Evolutionary conservation across 1,140 invertebrate genomes (phyloP).

Genomic region (Pachyrhynchus sulphureomaculatus): DNA sequence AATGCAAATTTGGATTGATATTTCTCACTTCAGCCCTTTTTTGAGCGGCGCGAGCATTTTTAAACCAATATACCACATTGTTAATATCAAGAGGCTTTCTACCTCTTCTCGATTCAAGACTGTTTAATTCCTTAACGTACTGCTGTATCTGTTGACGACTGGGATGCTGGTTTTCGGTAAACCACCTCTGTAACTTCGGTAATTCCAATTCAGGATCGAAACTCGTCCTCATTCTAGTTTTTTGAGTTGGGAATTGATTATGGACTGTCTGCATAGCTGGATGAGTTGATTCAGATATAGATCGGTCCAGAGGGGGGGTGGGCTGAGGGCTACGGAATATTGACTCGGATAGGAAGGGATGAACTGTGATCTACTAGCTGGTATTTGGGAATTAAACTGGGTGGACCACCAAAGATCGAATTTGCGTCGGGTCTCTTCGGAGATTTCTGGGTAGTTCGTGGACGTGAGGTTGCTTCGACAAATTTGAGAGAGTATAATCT

Average conservation of each 20-base stretch:
- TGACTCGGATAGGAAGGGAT: conserved; percentile 50
- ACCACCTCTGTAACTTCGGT: conserved; percentile 93
- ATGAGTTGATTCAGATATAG: conserved; percentile 59
- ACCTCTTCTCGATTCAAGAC: conserved; percentile 85
- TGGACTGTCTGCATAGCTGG: conserved; percentile 72
- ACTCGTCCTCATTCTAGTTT: conserved; percentile 88
- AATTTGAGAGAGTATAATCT: conserved; percentile 76
- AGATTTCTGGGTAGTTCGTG: conserved; percentile 64
- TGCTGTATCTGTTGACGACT: conserved; percentile 91
- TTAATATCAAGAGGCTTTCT: conserved; percentile 93
- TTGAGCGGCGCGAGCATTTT: conserved; percentile 94
- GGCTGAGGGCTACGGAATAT: conserved; percentile 51
- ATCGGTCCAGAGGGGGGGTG: conserved; percentile 53
- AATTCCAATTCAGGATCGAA: conserved; percentile 95
- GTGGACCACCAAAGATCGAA: conserved; percentile 70
- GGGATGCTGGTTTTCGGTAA: conserved; percentile 93
- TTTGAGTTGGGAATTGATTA: conserved; percentile 77
- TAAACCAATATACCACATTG: conserved; percentile 99
- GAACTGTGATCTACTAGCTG: conserved; percentile 40
- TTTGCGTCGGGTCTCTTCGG: conserved; percentile 73
- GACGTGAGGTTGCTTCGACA: conserved; percentile 63
- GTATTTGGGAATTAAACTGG: conserved; percentile 60
- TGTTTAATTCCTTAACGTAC: conserved; percentile 91
- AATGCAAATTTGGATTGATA: conserved; percentile 56
- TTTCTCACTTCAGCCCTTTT: conserved; percentile 80